A percentile compares a stretch with the other conserved stretches of the same genome.
These are phyloP conservation scores for Lasioglossum villosulum DNA, from an alignment of 2,888 invertebrate species.

Conservation along the genomic window DNA sequence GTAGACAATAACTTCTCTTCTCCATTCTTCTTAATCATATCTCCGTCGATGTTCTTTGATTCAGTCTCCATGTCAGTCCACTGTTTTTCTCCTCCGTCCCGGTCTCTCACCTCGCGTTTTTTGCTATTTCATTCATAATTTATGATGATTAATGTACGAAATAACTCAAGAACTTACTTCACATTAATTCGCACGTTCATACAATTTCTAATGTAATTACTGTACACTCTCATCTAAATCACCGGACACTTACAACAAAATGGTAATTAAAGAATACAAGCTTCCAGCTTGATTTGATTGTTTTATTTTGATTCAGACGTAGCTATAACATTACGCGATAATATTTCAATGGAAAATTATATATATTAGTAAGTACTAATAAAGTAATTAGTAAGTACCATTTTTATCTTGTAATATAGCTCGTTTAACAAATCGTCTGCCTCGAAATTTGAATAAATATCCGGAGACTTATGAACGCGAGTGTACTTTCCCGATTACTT, in stretches of 20 bases:
- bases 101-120: slow-evolving; percentile 80
- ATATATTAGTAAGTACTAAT: too few species aligned
- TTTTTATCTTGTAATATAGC: too few species aligned
- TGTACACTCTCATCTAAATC: neutral
- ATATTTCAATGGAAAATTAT: too few species aligned
- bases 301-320: too few species aligned
- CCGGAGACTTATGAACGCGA: too few species aligned
- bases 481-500: neutral
- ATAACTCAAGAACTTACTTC: neutral
- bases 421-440: too few species aligned
- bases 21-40: slow-evolving; percentile 77
- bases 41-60: slow-evolving; percentile 76
- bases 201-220: neutral
- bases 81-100: slow-evolving; percentile 78
- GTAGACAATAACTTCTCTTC: slow-evolving; percentile 83
- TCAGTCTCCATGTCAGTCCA: slow-evolving; percentile 82
- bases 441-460: too few species aligned
- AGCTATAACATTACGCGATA: too few species aligned
- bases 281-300: too few species aligned
- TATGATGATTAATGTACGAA: slow-evolving; percentile 1
- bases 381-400: too few species aligned
- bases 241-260: too few species aligned
- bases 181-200: neutral
- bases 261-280: too few species aligned
- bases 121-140: slow-evolving; percentile 70